Conservation (phyloP, 2,113 vertebrate species). For the Otis tarda region DNA sequence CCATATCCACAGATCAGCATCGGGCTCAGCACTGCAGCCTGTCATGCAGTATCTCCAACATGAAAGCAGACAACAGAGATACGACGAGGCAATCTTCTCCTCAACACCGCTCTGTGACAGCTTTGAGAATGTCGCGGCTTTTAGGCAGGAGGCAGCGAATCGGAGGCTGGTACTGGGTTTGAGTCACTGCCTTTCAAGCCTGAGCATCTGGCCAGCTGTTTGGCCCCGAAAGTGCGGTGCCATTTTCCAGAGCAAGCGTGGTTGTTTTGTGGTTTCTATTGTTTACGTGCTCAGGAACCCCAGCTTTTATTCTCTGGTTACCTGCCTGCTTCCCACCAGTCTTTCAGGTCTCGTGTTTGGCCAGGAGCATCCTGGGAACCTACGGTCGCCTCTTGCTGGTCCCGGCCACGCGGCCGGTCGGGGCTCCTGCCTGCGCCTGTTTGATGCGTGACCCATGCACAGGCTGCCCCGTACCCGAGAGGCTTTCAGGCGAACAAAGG, state of each 20-base stretch:
- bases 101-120: neutral
- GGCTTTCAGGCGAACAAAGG: neutral
- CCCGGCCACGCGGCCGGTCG: neutral
- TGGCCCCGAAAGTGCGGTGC: fast-evolving
- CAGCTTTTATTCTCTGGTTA: neutral
- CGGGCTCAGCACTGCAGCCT: neutral
- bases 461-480: neutral
- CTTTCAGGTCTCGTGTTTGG: neutral
- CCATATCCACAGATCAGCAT: neutral
- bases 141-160: neutral
- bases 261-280: neutral
- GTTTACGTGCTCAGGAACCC: neutral
- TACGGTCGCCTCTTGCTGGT: neutral
- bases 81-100: neutral
- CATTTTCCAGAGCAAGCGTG: neutral
- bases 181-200: neutral
- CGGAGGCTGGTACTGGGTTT: neutral
- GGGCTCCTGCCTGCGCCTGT: neutral
- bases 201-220: conserved; percentile 19
- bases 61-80: neutral
- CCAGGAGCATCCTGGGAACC: neutral
- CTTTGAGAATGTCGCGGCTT: neutral
- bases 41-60: neutral
- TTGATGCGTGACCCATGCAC: neutral
- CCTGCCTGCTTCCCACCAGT: neutral